Percentiles rank a stretch among this genome's conserved stretches.
These are phyloP conservation scores for Bucco capensis DNA, from an alignment of 2,113 vertebrate species.

Conservation along the genomic window DNA sequence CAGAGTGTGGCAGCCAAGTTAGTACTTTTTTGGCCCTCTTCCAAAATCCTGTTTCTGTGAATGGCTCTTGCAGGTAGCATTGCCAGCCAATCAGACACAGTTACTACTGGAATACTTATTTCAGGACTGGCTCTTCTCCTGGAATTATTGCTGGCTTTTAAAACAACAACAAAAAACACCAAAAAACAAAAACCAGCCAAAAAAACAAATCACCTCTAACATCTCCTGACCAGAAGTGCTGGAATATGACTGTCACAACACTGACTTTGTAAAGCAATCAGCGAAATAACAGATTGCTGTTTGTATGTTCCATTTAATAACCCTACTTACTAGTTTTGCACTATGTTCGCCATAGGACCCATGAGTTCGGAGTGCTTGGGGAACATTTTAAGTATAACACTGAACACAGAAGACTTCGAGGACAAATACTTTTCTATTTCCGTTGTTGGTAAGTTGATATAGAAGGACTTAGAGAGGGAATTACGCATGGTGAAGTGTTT, in stretches of 20 bases:
- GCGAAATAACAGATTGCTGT: background rate
- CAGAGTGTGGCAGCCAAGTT: background rate
- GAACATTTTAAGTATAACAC: background rate
- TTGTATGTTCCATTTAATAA: background rate
- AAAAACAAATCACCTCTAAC: background rate
- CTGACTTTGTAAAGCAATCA: background rate
- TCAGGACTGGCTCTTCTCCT: background rate
- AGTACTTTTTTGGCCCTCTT: rapidly evolving
- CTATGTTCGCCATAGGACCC: background rate
- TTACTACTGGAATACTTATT: background rate
- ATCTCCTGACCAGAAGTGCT: background rate
- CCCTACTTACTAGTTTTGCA: background rate
- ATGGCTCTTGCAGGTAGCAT: background rate
- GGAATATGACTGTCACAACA: background rate
- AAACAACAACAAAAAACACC: background rate
- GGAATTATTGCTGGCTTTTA: background rate
- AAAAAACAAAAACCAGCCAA: too few relatives aligned
- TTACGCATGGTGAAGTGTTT: background rate
- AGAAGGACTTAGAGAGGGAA: background rate
- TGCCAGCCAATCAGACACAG: background rate
- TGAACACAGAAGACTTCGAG: background rate
- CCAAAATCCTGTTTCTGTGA: background rate
- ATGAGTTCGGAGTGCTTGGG: background rate
- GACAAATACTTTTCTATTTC: slow-evolving; percentile 15
- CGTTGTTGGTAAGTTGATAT: slow-evolving; percentile 40